Conservation (phyloP, 2,113 vertebrate species). For the Girardinichthys multiradiatus region DNA sequence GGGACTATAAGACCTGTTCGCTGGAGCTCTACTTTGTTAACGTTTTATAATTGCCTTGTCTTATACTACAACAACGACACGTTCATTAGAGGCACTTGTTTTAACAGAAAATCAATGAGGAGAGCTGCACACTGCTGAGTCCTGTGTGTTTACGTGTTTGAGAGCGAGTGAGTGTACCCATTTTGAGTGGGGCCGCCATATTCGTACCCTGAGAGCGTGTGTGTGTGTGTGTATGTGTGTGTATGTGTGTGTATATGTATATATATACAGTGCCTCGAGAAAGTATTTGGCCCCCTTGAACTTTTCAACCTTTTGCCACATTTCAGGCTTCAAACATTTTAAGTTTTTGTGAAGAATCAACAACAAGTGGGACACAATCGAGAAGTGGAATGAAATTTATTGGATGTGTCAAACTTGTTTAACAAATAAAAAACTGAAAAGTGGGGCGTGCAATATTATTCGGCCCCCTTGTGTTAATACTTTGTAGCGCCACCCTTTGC, state of each 20-base stretch:
- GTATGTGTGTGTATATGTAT: background rate
- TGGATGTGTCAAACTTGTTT: no score
- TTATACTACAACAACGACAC: constrained; percentile 21
- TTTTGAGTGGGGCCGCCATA: constrained; percentile 50
- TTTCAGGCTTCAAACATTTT: no score
- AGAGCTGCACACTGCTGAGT: constrained; percentile 11
- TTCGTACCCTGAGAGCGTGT: constrained; percentile 17
- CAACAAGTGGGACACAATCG: no score
- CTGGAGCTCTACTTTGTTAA: constrained; percentile 34
- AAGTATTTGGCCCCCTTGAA: no score
- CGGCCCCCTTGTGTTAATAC: no score
- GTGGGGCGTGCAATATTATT: no score
- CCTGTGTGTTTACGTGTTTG: constrained; percentile 7
- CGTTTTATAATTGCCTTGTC: constrained; percentile 42
- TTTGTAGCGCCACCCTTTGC: no score
- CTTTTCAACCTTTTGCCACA: no score
- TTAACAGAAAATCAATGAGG: constrained; percentile 18
- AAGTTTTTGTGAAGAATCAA: no score
- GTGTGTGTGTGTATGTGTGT: background rate
- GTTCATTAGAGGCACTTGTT: constrained; percentile 54
- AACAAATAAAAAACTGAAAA: no score
- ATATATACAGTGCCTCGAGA: no score
- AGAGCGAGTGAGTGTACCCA: constrained; percentile 19
- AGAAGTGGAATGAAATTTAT: no score
- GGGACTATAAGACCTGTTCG: constrained; percentile 34